A percentile compares a stretch with the other conserved stretches of the same genome.
Conservation (phyloP, 2,113 vertebrate genomes). For the Indri indri region DNA sequence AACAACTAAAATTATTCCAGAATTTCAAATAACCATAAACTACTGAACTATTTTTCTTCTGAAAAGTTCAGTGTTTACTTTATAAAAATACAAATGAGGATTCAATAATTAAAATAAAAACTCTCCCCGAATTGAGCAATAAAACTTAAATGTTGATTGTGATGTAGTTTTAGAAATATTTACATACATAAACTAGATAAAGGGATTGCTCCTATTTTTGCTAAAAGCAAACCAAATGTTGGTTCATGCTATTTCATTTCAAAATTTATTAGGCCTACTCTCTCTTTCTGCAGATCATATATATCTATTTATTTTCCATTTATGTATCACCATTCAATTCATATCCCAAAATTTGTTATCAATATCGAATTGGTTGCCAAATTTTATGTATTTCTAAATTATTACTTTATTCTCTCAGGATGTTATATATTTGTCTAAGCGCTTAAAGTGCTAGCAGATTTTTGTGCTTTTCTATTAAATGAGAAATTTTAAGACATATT, state of each 20-base stretch:
- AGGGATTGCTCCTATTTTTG: neutral
- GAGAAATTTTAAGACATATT: neutral
- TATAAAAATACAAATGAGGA: neutral
- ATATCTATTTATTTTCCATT: neutral
- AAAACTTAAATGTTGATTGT: neutral
- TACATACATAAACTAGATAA: neutral
- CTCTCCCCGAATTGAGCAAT: neutral
- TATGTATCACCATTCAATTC: neutral
- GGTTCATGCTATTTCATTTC: neutral
- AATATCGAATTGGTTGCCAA: neutral
- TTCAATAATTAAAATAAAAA: slow-evolving; percentile 16
- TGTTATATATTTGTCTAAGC: neutral
- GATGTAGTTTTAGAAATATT: neutral
- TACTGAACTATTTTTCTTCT: neutral
- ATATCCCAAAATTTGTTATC: neutral
- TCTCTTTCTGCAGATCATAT: neutral
- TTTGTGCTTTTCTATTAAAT: neutral
- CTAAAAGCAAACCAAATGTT: neutral
- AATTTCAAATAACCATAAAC: neutral
- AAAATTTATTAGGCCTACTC: neutral
- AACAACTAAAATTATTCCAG: slow-evolving; percentile 6
- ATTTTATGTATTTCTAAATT: slow-evolving; percentile 20
- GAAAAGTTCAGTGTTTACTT: neutral
- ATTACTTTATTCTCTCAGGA: neutral
- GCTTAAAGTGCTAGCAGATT: neutral